Evolutionary conservation across 2,113 vertebrate species (phyloP), one percentile per base, ranked within the genome.

Genomic region (Athene cunicularia): DNA sequence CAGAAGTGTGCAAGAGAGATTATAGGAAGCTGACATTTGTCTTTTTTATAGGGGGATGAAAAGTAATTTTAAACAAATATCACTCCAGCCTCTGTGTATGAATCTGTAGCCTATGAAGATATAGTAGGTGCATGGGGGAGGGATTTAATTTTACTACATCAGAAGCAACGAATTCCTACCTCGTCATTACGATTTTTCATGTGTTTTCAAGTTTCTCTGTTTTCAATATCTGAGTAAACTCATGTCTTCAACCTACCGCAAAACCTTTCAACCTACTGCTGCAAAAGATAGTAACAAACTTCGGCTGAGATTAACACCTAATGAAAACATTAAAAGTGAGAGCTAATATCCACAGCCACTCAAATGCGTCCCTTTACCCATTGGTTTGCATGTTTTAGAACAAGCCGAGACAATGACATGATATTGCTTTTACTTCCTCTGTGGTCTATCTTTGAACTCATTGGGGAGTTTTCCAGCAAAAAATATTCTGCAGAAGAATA

Each of bases 141-240:
- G 53, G 71, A 86, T 95, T 96, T 94, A 14, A 94, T 92, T 97
- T 88, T 80, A 62, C 32, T 73, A 18, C 64, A 86, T 92, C 66
- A 85, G 70, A 97, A 95, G 21, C 79, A 56, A 50, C 27, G 32
- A 96, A 82, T 91, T 88, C 70, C n/a, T 94, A 62, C 35, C 22
- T 95, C 92, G 76, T 71, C 35, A 81, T 17, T 88, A 43, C 64
- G 88, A 75, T 96, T 95, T 97, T 95, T 93, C 86, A 86, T 41
- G 63, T 5, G 3, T 96, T 95, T 93, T 88, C 41, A 70, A 45
- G 32, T 73, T 80, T 87, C 17, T 80, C 35, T 90, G 22, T 88
- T 95, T 95, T 90, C 59, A 86, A 15, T 92, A 91, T 66, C 47
- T 10, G 4, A 83, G 41, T 72, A 59, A 88, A 90, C 19, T 86